phyloP scores from a whole-genome alignment of 53 echinoderm and acorn worm species.

The Luidia sarsii region DNA sequence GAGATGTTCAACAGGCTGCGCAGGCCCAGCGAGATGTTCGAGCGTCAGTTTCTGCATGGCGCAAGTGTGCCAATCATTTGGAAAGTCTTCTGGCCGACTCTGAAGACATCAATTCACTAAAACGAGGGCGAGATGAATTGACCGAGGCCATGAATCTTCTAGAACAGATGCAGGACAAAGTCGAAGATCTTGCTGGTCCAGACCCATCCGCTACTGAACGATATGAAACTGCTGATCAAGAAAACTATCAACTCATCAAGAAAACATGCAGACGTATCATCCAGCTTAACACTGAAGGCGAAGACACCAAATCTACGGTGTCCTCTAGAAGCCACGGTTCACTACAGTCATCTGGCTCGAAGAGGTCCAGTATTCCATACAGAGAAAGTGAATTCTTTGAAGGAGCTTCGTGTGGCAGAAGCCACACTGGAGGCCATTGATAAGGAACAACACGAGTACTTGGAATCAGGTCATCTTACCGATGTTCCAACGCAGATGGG shows the following conservation, averaged over 20 bases:
- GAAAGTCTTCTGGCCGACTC: neutral
- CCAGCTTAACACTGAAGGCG: neutral
- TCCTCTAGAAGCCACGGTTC: neutral
- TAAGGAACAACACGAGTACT: neutral
- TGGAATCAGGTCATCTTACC: neutral
- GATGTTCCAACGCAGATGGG: neutral
- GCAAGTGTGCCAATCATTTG: constrained; percentile 12
- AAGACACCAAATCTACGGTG: neutral
- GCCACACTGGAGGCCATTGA: constrained; percentile 2
- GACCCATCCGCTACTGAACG: neutral
- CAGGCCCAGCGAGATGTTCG: too few relatives aligned
- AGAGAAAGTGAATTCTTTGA: neutral
- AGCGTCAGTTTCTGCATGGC: too few relatives aligned
- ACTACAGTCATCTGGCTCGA: neutral
- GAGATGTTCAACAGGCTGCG: too few relatives aligned
- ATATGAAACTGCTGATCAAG: neutral
- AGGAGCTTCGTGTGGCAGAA: neutral
- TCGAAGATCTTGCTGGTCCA: neutral
- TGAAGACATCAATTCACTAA: neutral
- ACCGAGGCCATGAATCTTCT: neutral
- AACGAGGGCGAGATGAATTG: neutral
- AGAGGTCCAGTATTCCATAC: neutral
- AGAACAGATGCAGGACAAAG: neutral
- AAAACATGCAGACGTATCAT: neutral
- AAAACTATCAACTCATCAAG: neutral